Base-by-base conservation (phyloP, 1,140 invertebrate species). In the Oscheius sp. region DNA sequence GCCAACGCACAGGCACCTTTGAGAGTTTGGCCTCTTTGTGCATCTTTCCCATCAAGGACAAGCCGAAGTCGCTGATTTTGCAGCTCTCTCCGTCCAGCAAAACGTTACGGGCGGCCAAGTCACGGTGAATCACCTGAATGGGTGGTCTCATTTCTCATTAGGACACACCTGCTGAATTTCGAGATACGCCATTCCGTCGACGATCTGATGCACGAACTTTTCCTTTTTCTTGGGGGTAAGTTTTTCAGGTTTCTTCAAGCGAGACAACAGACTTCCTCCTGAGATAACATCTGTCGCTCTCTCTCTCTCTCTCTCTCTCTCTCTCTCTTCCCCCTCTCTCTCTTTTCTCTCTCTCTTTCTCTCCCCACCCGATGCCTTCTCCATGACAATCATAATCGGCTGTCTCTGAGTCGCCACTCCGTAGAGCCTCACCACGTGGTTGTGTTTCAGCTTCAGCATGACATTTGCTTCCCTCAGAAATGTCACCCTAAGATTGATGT, bases 71-170 rank as follows among this genome's bases (percentile, higher is more conserved):
- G 58, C 65, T 71, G 64, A 77, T 77, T 35, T 75, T 75, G 46
- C 58, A 58, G 18, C 52, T 52, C 23, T 64, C 63, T 28, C 52
- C 62, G 34, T 42, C 28, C 3, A 77, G 34, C 10, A 77, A 68
- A 15, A 76, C 46, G 87, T 97, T 97, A 82, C 94, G 89, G 18
- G 94, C 93, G 31, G 94, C 94, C 68, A n/a, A n/a, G n/a, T n/a
- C n/a, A n/a, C n/a, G n/a, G 38, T 45, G 15, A 62, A 13, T 10
- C 52, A 62, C 3, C 28, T 13, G 28, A 62, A 10, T 32, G 59
- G 18, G 26, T n/a, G 4, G 15, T 7, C 34, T 62, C 3, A 23
- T 13, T 31, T 29, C 13, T 62, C 59, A 3, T 38, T 64, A n/a
- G n/a, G n/a, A n/a, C n/a, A n/a, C n/a, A n/a, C 52, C n/a, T 70